Evolutionary conservation across 2,797 vertebrate genomes (phyloP).

Genomic region (Sternarchorhynchus goeldii): DNA sequence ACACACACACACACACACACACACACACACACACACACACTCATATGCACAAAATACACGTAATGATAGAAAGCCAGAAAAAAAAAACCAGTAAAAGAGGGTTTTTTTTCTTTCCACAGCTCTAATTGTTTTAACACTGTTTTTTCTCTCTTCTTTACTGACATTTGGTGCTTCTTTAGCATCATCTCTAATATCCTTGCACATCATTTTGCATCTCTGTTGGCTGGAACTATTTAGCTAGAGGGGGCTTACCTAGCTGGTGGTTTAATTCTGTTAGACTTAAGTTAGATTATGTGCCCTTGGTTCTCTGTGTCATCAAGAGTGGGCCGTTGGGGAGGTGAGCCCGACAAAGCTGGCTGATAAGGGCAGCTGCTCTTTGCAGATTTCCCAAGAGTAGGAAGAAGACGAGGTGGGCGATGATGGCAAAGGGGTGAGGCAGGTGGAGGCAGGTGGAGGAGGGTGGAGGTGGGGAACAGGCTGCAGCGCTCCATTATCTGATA

Average conservation of each 20-base stretch:
- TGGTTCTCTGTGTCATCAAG: constrained; percentile 74
- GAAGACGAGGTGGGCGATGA: constrained; percentile 59
- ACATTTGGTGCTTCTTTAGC: too few species aligned
- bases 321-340: constrained; percentile 63
- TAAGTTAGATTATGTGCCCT: constrained; percentile 73
- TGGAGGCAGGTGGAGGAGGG: constrained; percentile 62
- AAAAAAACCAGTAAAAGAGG: too few species aligned
- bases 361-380: constrained; percentile 76
- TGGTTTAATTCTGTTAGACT: constrained; percentile 79
- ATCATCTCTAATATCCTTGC: not conserved
- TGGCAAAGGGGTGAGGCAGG: constrained; percentile 68
- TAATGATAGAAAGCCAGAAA: too few species aligned
- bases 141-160: too few species aligned
- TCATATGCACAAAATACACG: too few species aligned
- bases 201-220: constrained; percentile 54
- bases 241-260: constrained; percentile 50
- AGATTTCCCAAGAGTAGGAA: constrained; percentile 82
- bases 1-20: too few species aligned
- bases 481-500: constrained; percentile 76
- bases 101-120: too few species aligned
- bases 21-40: too few species aligned
- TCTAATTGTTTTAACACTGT: too few species aligned
- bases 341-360: constrained; percentile 69
- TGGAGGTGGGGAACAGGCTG: constrained; percentile 60
- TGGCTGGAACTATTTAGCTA: constrained; percentile 73